These are phyloP conservation scores for Eulemur coronatus DNA, from an alignment of 2,797 vertebrate species.

Conservation along the genomic window DNA sequence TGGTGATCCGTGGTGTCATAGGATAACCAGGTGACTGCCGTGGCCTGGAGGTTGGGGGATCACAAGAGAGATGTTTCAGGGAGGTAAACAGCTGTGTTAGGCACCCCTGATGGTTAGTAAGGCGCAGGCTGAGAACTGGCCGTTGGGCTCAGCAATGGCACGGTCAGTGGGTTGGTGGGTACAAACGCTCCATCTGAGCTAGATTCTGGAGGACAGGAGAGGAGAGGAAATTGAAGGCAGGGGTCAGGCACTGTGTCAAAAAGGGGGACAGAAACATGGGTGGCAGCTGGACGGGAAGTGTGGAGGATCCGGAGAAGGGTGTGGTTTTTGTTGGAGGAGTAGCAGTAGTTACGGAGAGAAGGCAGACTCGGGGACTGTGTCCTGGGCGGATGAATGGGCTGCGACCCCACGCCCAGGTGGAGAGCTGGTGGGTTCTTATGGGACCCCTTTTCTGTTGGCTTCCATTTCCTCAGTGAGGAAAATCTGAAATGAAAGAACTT, in stretches of 20 bases:
- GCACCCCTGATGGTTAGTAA: no score
- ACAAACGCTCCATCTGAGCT: background rate
- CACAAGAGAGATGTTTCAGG: background rate
- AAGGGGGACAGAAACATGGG: background rate
- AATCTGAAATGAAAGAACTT: background rate
- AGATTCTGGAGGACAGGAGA: background rate
- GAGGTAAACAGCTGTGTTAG: background rate
- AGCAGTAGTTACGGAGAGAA: background rate
- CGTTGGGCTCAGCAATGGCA: background rate
- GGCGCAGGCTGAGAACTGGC: background rate
- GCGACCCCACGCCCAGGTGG: background rate
- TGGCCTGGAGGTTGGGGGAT: background rate
- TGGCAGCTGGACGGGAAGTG: background rate
- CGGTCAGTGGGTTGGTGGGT: background rate
- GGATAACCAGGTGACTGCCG: background rate
- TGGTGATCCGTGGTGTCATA: background rate
- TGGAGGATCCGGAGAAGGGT: background rate
- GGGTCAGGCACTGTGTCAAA: background rate
- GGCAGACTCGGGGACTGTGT: background rate
- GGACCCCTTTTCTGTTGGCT: background rate
- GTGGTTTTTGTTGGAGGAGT: background rate
- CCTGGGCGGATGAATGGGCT: background rate
- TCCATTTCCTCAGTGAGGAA: background rate
- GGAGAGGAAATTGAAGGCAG: background rate
- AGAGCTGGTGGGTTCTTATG: background rate